These are phyloP conservation scores for Rousettus madagascariensis DNA, from an alignment of 2,797 vertebrate species.

Conservation along the genomic window DNA sequence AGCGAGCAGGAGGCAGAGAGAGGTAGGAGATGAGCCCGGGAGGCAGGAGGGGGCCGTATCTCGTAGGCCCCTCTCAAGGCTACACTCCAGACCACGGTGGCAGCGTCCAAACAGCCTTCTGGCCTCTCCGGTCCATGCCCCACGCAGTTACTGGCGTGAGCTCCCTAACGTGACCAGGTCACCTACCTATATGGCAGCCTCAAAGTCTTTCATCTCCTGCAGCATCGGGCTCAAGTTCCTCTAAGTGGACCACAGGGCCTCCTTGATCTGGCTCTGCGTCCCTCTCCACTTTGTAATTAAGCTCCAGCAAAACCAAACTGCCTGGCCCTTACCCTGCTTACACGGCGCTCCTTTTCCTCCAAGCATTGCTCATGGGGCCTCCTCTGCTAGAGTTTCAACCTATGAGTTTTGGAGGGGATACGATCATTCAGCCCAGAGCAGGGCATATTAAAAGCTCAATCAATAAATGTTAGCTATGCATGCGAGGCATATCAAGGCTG, in stretches of 20 bases:
- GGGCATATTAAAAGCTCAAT: neutral
- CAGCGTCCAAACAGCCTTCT: neutral
- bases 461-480: neutral
- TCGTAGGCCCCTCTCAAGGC: too few species aligned
- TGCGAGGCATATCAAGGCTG: neutral
- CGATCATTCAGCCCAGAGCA: neutral
- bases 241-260: neutral
- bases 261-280: rapidly evolving
- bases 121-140: neutral
- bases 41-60: neutral
- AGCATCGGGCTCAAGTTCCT: neutral
- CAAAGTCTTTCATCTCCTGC: neutral
- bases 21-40: neutral
- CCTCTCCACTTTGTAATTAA: neutral
- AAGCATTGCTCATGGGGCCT: rapidly evolving
- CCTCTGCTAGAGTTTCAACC: neutral
- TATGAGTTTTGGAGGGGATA: neutral
- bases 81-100: rapidly evolving
- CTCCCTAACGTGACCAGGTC: neutral
- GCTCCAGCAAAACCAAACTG: neutral
- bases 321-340: rapidly evolving
- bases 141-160: rapidly evolving
- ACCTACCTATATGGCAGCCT: neutral
- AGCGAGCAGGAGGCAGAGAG: neutral
- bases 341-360: rapidly evolving